phyloP scores from a whole-genome alignment of 2,113 vertebrate genomes.

The Oriolus oriolus region DNA sequence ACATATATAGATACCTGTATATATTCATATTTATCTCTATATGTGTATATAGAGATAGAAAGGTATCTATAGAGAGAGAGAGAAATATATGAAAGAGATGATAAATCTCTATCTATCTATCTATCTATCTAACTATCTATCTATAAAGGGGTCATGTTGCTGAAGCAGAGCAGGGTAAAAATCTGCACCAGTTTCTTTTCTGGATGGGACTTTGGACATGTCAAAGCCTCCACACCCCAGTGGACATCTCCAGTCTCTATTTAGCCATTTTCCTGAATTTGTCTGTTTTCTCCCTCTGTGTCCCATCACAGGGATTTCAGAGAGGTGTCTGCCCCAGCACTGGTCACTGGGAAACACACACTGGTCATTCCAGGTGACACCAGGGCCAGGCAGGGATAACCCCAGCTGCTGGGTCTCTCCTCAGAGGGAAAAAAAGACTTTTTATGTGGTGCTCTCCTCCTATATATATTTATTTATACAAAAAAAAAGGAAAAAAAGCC shows the following conservation, averaged over 20 bases:
- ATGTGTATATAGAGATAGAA: too few relatives aligned
- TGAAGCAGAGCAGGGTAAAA: neutral
- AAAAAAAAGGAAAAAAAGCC: neutral
- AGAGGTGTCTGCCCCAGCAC: neutral
- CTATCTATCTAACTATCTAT: too few relatives aligned
- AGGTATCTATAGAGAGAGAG: neutral
- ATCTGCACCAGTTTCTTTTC: neutral
- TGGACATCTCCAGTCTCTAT: neutral
- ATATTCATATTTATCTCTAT: neutral
- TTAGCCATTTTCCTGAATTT: neutral
- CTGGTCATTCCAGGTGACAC: neutral
- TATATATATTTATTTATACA: neutral
- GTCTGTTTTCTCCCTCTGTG: neutral
- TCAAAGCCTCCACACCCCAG: neutral
- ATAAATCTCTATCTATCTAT: neutral
- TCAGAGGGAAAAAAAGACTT: neutral
- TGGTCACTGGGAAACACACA: neutral
- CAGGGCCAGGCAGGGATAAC: neutral
- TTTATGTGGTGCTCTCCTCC: neutral
- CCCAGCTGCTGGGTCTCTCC: neutral
- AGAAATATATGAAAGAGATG: neutral
- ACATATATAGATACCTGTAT: neutral
- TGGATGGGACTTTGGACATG: neutral
- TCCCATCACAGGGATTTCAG: neutral
- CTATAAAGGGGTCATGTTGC: fast-evolving